Base-by-base conservation (phyloP, 2,888 invertebrate species). In the Petrophora chlorosata region DNA sequence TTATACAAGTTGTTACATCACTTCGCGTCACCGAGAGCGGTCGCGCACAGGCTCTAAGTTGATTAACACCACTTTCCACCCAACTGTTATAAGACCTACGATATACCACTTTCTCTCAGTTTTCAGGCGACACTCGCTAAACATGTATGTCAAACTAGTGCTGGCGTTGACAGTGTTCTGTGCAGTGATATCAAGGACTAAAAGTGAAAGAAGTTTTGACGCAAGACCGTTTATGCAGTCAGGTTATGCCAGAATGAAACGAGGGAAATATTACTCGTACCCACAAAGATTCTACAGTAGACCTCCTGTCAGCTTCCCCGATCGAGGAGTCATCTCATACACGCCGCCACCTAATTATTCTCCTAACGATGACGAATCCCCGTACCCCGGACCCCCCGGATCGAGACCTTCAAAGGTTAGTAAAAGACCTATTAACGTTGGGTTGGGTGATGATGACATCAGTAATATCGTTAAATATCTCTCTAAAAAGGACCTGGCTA, bases 1-100 rank as follows among this genome's bases (percentile, higher is more conserved):
- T 61, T 65, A 68, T 56, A 66, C 63, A 67, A 67, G 46, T 23
- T 29, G 41, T 74, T 75, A 67, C 64, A 56, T 67, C 59, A 69
- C 40, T 25, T 32, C 33, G 14, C 17, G 40, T 41, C 47, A 29
- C 43, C 48, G 41, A 51, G 14, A n/a, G n/a, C n/a, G n/a, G n/a
- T n/a, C n/a, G n/a, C n/a, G n/a, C n/a, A 56, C 59, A 51, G 59
- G 53, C 63, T 65, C 82, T 86, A 87, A 86, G 69, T 77, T 59
- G 79, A 87, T 88, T 88, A 68, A 67, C 86, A 75, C 77, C 39
- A 78, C 87, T 88, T 87, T 87, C 87, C 53, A 73, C 65, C 65
- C 72, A 70, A 64, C 73, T 76, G 74, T 80, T 88, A 89, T 86
- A 88, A 87, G 83, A 74, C 70, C 50, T 19, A 23, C 40, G 60